These are phyloP conservation scores for Imbricaverruca yamaguchii DNA, from an alignment of 2,888 invertebrate species.

Conservation along the genomic window DNA sequence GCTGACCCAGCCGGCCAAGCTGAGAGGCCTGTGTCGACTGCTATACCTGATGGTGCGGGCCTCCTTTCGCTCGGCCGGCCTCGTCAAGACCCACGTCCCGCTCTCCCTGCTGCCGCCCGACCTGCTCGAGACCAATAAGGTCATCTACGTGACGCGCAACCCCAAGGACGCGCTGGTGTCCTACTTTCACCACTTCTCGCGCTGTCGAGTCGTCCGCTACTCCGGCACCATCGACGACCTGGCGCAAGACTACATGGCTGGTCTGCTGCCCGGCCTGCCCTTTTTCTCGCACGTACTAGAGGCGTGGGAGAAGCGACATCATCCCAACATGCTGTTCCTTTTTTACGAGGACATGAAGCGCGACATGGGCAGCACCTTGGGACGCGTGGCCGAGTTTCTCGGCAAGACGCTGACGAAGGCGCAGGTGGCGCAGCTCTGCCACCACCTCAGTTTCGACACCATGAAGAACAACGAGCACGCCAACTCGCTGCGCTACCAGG, in stretches of 20 bases:
- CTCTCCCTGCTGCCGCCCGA: slow-evolving; percentile 13
- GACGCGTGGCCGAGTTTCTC: slow-evolving; percentile 34
- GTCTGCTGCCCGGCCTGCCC: slow-evolving; percentile 34
- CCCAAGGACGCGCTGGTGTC: slow-evolving; percentile 20
- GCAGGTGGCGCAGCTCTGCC: slow-evolving; percentile 23
- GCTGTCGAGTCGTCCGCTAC: background rate
- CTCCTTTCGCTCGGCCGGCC: background rate
- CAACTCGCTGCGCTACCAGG: slow-evolving; percentile 25
- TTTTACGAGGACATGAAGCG: slow-evolving; percentile 43
- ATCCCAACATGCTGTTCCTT: slow-evolving; percentile 39
- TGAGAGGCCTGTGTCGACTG: background rate
- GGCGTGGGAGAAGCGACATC: slow-evolving; percentile 38
- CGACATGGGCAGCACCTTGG: slow-evolving; percentile 31
- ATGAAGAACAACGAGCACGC: slow-evolving; percentile 30
- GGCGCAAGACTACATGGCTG: slow-evolving; percentile 20
- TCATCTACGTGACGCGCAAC: slow-evolving; percentile 15
- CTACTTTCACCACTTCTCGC: slow-evolving; percentile 13
- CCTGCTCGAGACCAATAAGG: slow-evolving; percentile 17
- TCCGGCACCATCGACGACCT: background rate
- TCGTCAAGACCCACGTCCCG: slow-evolving; percentile 13
- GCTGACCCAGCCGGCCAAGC: background rate
- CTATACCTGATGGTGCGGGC: background rate
- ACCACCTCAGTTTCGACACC: slow-evolving; percentile 28
- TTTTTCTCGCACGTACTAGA: slow-evolving; percentile 41
- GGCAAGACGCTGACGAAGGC: slow-evolving; percentile 30